phyloP scores from a whole-genome alignment of 2,113 vertebrate species.

The Oryzias celebensis region DNA sequence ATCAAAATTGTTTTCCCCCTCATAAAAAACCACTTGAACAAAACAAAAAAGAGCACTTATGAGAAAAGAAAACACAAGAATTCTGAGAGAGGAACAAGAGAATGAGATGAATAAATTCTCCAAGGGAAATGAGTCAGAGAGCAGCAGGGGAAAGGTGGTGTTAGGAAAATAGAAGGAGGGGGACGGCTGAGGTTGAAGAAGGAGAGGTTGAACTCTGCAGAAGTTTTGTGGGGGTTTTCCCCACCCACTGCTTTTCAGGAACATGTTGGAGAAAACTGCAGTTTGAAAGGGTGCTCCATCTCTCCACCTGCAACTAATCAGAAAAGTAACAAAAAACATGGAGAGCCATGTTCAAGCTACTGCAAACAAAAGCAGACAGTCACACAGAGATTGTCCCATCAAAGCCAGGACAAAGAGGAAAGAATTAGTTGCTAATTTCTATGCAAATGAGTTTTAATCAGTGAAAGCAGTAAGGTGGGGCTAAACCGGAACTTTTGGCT shows the following conservation, averaged over 20 bases:
- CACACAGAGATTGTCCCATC: not conserved
- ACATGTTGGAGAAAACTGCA: constrained; percentile 16
- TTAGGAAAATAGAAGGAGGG: constrained; percentile 17
- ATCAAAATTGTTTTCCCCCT: too few species aligned
- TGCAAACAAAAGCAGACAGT: not conserved
- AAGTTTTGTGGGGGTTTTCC: constrained; percentile 4
- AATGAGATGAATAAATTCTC: constrained; percentile 15
- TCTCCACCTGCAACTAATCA: not conserved
- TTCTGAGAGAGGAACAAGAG: constrained; percentile 26
- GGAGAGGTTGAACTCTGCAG: constrained; percentile 3
- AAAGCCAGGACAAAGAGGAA: constrained; percentile 27
- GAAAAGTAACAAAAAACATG: not conserved
- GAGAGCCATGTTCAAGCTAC: not conserved
- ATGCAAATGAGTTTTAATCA: constrained; percentile 68
- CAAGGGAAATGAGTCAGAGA: constrained; percentile 51
- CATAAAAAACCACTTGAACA: not conserved
- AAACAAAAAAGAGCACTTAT: constrained; percentile 14
- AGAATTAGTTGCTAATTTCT: constrained; percentile 61
- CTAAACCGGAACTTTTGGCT: constrained; percentile 29
- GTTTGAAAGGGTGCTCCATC: not conserved
- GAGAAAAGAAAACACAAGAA: constrained; percentile 15
- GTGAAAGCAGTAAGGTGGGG: constrained; percentile 61
- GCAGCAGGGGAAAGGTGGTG: constrained; percentile 23
- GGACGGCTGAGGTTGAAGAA: not conserved
- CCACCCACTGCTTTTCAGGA: constrained; percentile 14